These are phyloP conservation scores for Trichonephila clavipes DNA, from an alignment of 1,140 invertebrate genomes.

Conservation along the genomic window DNA sequence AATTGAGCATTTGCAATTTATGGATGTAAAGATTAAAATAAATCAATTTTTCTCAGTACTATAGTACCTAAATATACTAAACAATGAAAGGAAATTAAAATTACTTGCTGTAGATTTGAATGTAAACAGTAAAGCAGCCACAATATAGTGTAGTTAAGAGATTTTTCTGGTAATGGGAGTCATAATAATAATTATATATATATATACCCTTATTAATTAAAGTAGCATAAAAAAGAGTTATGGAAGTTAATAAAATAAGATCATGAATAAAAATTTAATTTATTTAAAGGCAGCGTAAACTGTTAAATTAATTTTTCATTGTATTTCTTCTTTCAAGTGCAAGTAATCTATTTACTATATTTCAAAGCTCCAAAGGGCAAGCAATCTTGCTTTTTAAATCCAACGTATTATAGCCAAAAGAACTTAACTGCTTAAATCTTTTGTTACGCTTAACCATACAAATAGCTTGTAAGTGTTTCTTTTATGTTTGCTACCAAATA, in stretches of 20 bases:
- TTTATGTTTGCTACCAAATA: slow-evolving; percentile 3
- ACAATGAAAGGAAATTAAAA: no score
- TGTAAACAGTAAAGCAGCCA: no score
- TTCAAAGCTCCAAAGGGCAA: background rate
- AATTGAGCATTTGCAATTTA: no score
- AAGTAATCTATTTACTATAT: background rate
- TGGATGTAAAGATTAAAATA: no score
- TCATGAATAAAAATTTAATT: background rate
- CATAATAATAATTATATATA: background rate
- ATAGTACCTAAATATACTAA: no score
- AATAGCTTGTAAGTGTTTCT: background rate
- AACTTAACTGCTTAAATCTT: slow-evolving; percentile 23
- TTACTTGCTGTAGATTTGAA: no score
- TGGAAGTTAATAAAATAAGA: no score
- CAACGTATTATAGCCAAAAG: background rate
- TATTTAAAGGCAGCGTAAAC: background rate
- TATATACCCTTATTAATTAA: background rate
- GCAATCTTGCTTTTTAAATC: background rate
- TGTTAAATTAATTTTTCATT: background rate
- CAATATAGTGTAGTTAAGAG: background rate
- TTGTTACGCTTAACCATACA: slow-evolving; percentile 10
- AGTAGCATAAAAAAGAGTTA: background rate
- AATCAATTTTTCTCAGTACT: no score
- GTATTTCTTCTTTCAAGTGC: background rate
- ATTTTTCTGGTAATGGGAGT: background rate